Evolutionary conservation across 2,797 vertebrate species (phyloP).

Genomic region (Lagocephalus sceleratus): DNA sequence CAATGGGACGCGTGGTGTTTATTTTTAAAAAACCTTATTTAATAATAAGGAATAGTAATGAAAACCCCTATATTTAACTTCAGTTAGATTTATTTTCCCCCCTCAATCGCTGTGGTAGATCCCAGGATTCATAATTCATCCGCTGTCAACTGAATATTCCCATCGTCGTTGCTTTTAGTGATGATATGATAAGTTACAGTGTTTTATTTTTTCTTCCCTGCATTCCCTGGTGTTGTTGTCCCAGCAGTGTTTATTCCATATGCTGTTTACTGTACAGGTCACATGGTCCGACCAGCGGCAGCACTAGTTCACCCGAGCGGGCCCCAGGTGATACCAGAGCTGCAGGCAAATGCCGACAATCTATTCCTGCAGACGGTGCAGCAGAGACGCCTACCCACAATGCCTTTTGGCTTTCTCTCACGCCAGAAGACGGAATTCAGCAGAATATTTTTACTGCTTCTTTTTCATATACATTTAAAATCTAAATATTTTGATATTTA

Average conservation of each 20-base stretch:
- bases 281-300: constrained; percentile 47
- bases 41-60: neutral
- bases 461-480: neutral
- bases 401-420: neutral
- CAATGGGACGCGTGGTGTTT: too few species aligned
- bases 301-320: constrained; percentile 36
- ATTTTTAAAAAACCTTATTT: too few species aligned
- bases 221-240: constrained; percentile 32
- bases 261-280: constrained; percentile 62
- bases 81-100: too few species aligned
- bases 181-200: neutral
- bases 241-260: constrained; percentile 41
- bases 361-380: constrained; percentile 8
- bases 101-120: neutral
- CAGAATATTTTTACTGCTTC: neutral
- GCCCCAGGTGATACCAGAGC: constrained; percentile 54
- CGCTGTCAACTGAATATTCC: neutral
- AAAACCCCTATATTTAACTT: neutral
- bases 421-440: neutral
- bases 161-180: neutral
- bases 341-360: constrained; percentile 55
- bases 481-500: too few species aligned
- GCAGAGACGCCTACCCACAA: constrained; percentile 19
- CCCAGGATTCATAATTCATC: neutral
- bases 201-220: constrained; percentile 7